Percentiles rank a stretch among this genome's conserved stretches.
phyloP scores from a whole-genome alignment of 2,888 invertebrate genomes.

The Trichacis sp. region DNA sequence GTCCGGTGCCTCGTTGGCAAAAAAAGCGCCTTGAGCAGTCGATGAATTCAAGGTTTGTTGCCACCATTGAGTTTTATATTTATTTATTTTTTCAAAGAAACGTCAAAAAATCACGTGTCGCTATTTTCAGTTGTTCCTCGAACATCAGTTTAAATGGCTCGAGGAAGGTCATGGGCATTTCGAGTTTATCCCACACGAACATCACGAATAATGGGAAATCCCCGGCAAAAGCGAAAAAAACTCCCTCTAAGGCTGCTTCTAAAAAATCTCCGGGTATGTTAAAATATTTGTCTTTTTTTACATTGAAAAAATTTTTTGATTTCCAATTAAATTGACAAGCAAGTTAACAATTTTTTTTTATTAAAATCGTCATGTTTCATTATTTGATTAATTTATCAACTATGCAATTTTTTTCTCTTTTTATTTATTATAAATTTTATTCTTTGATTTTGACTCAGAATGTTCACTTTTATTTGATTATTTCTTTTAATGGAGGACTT shows the following conservation, averaged over 20 bases:
- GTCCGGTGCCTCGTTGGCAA: constrained; percentile 84
- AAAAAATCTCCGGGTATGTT: constrained; percentile 76
- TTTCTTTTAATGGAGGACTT: no score
- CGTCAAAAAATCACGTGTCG: not conserved
- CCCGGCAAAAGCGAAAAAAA: constrained; percentile 74
- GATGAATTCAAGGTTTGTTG: constrained; percentile 61
- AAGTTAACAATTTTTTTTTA: no score
- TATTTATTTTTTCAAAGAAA: not conserved
- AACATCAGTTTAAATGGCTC: constrained; percentile 78
- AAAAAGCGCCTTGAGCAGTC: constrained; percentile 77
- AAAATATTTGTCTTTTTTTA: not conserved
- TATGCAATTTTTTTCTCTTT: no score
- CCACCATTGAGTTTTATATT: not conserved
- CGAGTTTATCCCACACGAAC: constrained; percentile 57
- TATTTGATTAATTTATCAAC: no score
- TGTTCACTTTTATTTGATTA: no score
- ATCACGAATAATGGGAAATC: constrained; percentile 70
- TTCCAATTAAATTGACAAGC: no score
- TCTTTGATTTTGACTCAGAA: no score
- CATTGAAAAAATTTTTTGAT: not conserved
- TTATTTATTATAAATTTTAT: no score
- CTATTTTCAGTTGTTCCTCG: constrained; percentile 59
- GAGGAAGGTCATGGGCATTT: constrained; percentile 70
- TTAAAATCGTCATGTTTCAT: no score
- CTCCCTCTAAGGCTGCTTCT: constrained; percentile 74